These are phyloP conservation scores for Tragelaphus scriptus DNA, from an alignment of 2,113 vertebrate genomes.

Conservation along the genomic window DNA sequence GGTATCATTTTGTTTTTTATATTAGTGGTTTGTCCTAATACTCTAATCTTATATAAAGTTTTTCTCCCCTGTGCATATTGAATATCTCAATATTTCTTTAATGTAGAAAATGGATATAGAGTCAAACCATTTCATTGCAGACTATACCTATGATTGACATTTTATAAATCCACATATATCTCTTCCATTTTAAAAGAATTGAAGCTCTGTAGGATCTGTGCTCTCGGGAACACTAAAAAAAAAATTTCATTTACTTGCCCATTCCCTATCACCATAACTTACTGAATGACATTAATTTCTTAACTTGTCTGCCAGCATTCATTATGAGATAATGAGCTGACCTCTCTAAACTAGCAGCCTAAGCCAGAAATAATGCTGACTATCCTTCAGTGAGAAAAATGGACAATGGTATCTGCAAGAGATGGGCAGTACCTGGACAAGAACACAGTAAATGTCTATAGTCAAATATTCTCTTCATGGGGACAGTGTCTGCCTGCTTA, in stretches of 20 bases:
- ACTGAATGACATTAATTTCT: constrained; percentile 14
- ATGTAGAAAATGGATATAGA: not conserved
- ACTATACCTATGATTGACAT: not conserved
- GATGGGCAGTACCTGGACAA: not conserved
- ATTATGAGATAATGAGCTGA: constrained; percentile 36
- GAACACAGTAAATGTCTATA: not conserved
- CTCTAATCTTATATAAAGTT: not conserved
- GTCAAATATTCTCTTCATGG: not conserved
- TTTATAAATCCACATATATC: not conserved
- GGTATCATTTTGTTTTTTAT: not conserved
- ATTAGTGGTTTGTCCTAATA: not conserved
- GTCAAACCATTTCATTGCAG: not conserved
- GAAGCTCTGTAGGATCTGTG: not conserved
- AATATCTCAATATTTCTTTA: not conserved
- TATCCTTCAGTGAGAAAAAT: not conserved
- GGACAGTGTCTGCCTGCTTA: not conserved
- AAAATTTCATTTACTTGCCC: not conserved
- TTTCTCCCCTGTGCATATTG: not conserved
- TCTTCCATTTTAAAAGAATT: not conserved
- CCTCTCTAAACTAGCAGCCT: not conserved
- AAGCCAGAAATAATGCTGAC: not conserved
- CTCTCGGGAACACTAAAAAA: not conserved
- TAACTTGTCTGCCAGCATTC: constrained; percentile 41
- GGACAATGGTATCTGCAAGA: not conserved
- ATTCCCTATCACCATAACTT: constrained; percentile 42